A percentile compares a stretch with the other conserved stretches of the same genome.
phyloP scores from a whole-genome alignment of 2,797 vertebrate genomes.

The Pangasius mekongensis region DNA sequence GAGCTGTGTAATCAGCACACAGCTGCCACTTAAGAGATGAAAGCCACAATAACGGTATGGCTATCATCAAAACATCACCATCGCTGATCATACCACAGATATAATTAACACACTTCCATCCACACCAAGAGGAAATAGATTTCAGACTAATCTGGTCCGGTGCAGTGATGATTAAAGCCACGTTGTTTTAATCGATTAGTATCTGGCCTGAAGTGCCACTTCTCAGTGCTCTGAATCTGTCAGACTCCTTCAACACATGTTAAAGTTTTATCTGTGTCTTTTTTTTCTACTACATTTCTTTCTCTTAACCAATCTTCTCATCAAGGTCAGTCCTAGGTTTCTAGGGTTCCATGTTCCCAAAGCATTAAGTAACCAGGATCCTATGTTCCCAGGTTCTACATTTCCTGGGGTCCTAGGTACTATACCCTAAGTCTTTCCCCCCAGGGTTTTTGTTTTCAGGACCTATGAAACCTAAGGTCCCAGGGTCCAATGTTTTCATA shows the following conservation, averaged over 20 bases:
- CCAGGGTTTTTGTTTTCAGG: not conserved
- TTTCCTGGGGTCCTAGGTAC: too few relatives aligned
- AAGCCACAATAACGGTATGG: conserved; percentile 46
- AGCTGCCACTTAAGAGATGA: conserved; percentile 49
- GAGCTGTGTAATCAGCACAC: conserved; percentile 58
- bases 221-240: not conserved
- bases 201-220: not conserved
- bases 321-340: not conserved
- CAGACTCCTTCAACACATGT: not conserved
- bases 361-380: not conserved
- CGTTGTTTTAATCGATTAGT: conserved; percentile 47
- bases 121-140: conserved; percentile 68
- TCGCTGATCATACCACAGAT: conserved; percentile 32
- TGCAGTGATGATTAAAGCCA: conserved; percentile 31
- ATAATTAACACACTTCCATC: conserved; percentile 61
- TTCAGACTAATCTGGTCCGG: conserved; percentile 60
- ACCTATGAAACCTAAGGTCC: not conserved
- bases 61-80: conserved; percentile 48
- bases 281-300: not conserved
- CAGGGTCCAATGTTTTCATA: not conserved
- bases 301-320: not conserved
- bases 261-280: not conserved
- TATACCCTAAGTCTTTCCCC: not conserved
- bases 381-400: not conserved
- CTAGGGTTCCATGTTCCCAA: not conserved